phyloP scores from a whole-genome alignment of 1,140 invertebrate species.

The Pogonomyrmex californicus region DNA sequence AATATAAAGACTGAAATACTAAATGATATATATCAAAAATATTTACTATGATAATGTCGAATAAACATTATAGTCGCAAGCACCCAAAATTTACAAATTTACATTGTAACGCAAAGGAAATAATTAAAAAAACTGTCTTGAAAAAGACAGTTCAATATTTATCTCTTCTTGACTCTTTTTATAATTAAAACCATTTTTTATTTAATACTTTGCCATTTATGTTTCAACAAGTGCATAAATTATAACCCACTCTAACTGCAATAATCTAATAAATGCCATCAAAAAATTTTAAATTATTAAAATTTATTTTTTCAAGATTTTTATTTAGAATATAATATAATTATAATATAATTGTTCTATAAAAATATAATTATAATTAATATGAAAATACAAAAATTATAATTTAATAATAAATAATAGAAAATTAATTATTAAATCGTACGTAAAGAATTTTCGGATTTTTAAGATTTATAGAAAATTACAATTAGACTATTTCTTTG shows the following conservation, averaged over 20 bases:
- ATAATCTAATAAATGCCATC: neutral
- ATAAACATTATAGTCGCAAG: conserved; percentile 44
- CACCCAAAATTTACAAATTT: conserved; percentile 9
- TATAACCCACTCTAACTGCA: conserved; percentile 7
- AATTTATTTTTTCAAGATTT: conserved; percentile 17
- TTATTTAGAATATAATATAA: neutral
- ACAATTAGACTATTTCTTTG: conserved; percentile 34
- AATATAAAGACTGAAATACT: neutral
- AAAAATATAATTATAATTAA: neutral
- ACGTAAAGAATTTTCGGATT: conserved; percentile 5
- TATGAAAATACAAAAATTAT: neutral
- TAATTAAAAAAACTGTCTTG: conserved; percentile 1
- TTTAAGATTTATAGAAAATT: neutral
- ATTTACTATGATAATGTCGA: conserved; percentile 17
- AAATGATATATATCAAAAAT: conserved; percentile 8
- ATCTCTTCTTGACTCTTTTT: conserved; percentile 15
- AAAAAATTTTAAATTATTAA: neutral
- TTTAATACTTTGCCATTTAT: neutral
- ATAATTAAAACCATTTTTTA: conserved; percentile 16
- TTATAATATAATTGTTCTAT: neutral
- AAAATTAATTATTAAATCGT: conserved; percentile 4
- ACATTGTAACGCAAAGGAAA: conserved; percentile 6
- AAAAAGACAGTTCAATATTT: neutral
- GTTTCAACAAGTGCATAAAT: neutral
- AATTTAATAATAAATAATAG: conserved; percentile 15